Conservation (phyloP, 2,113 vertebrate genomes). For the Thymallus thymallus region DNA sequence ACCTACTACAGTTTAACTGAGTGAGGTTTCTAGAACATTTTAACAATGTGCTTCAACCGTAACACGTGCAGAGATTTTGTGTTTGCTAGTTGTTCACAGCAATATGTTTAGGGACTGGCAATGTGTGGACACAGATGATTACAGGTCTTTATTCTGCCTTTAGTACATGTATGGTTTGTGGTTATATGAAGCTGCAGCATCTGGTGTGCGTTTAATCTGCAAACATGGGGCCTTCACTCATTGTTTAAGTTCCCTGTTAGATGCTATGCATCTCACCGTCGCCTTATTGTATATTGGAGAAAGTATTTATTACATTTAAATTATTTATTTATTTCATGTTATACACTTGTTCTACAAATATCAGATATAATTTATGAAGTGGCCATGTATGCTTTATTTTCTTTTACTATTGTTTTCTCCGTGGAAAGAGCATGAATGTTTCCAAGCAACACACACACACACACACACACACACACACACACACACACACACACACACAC, state of each 20-base stretch:
- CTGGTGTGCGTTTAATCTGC: not conserved
- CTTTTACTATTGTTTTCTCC: slow-evolving; percentile 18
- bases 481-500: not conserved
- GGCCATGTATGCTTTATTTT: slow-evolving; percentile 33
- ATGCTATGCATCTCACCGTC: slow-evolving; percentile 63
- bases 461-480: not conserved
- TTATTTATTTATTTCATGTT: slow-evolving; percentile 67
- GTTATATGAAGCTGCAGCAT: not conserved
- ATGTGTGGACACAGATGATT: not conserved
- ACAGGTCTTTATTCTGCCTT: not conserved
- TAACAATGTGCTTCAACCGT: not conserved
- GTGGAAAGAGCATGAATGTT: slow-evolving; percentile 21
- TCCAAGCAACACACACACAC: not conserved
- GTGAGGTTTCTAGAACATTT: not conserved
- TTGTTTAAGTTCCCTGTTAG: slow-evolving; percentile 32
- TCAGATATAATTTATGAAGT: slow-evolving; percentile 44
- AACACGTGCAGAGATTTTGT: not conserved
- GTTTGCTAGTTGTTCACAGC: not conserved
- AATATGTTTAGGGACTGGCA: not conserved
- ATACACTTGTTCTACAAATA: slow-evolving; percentile 33
- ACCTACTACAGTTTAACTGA: not conserved
- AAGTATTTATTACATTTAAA: slow-evolving; percentile 59
- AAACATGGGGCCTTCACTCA: slow-evolving; percentile 15
- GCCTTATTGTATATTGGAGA: slow-evolving; percentile 51
- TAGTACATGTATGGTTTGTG: not conserved